Conservation (phyloP, 1,140 invertebrate genomes). For the Daktulosphaira vitifoliae region DNA sequence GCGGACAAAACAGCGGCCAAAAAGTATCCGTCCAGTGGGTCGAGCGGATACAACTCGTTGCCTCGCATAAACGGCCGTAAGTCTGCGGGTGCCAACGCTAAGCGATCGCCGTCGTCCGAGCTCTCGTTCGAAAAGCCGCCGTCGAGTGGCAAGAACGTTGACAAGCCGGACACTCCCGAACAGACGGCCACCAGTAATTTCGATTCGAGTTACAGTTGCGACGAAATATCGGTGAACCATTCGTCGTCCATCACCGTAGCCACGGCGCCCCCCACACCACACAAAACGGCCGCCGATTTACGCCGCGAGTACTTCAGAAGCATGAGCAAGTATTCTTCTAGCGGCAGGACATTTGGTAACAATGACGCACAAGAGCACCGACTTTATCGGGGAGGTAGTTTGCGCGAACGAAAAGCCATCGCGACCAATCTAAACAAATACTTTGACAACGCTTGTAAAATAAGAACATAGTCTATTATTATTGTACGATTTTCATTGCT, state of each 20-base stretch:
- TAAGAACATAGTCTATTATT: neutral
- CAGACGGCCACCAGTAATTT: slow-evolving; percentile 7
- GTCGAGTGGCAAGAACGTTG: neutral
- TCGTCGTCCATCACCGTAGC: slow-evolving; percentile 4
- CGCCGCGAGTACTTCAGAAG: slow-evolving; percentile 21
- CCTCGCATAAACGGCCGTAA: slow-evolving; percentile 36
- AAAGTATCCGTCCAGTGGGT: slow-evolving; percentile 38
- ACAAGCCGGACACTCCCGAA: slow-evolving; percentile 3
- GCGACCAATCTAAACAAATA: slow-evolving; percentile 13
- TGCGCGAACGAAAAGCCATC: neutral
- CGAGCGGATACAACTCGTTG: slow-evolving; percentile 41
- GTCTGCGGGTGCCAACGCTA: neutral
- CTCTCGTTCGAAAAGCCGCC: slow-evolving; percentile 6
- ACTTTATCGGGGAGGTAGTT: neutral
- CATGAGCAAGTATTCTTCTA: neutral
- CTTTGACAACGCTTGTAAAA: slow-evolving; percentile 21
- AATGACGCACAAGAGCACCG: too few relatives aligned
- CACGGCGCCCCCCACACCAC: neutral
- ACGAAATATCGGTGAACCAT: slow-evolving; percentile 27
- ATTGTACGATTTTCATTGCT: too few relatives aligned
- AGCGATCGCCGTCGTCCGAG: slow-evolving; percentile 15
- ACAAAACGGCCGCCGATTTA: slow-evolving; percentile 19
- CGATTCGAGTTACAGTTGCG: slow-evolving; percentile 29
- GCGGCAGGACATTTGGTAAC: neutral
- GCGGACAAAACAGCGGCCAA: slow-evolving; percentile 9